Conservation (phyloP, 2,888 invertebrate genomes). For the Gasteruption jaculator region DNA sequence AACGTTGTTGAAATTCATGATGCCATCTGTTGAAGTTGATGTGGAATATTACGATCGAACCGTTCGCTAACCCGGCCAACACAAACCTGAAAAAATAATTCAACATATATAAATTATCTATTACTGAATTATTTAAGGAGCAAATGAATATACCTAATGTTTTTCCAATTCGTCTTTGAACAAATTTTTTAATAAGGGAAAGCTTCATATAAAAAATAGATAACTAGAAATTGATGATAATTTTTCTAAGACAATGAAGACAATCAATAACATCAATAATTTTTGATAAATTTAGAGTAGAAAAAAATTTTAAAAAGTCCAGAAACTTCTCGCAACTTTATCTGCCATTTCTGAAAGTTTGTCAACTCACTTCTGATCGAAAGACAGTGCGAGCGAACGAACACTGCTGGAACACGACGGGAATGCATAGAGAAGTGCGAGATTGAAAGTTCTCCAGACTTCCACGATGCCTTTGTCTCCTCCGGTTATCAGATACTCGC, state of each 20-base stretch:
- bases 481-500: constrained; percentile 97
- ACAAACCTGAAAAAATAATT: constrained; percentile 72
- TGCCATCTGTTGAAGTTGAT: constrained; percentile 99
- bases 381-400: constrained; percentile 89
- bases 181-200: no score
- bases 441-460: constrained; percentile 96
- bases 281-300: no score
- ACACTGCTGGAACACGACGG: constrained; percentile 96
- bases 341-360: not conserved
- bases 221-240: no score
- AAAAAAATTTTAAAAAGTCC: no score
- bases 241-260: no score
- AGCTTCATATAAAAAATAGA: no score
- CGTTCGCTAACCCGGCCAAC: constrained; percentile 93
- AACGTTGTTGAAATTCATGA: constrained; percentile 92
- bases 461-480: constrained; percentile 96
- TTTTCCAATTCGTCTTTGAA: no score
- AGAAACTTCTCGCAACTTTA: no score
- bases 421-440: constrained; percentile 95
- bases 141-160: no score
- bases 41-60: constrained; percentile 97
- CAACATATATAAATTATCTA: no score
- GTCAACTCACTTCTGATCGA: constrained; percentile 93
- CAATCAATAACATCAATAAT: no score
- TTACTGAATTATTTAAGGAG: no score